Base-by-base conservation (phyloP, 2,797 vertebrate species). In the Clarias pachynema region DNA sequence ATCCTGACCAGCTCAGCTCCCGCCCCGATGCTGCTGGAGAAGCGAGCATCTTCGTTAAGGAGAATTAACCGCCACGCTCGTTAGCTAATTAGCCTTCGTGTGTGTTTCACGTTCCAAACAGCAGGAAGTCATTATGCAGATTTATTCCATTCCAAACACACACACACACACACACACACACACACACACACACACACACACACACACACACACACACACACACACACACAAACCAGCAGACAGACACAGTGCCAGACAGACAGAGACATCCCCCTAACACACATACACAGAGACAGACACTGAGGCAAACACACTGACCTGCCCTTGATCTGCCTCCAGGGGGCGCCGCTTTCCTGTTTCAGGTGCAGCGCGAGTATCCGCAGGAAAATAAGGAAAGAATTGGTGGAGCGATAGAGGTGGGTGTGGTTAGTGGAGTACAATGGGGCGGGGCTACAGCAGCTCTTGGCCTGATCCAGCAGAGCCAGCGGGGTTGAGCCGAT, bases 301-400 rank as follows among this genome's bases (percentile, higher is more conserved):
- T 40, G 3, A 81, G 80, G 72, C 57, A 83, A 74, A 87, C 81
- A 82, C 84, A 89, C 92, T 91, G 84, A 99, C 98, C 98, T 97
- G 94, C 98, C 98, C 96, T 99, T 99, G 91, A 99, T 96, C 93
- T 99, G 98, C 90, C 97, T 99, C 96, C 98, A 98, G 86, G 96
- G 96, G 93, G 96, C 96, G 84, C 95, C 89, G 0, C 88, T 92
- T 87, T 95, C 96, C 90, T 97, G 96, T 85, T 93, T 95, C 83
- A 99, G 92, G 91, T 97, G 95, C 90, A 92, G 93, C 88, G 97
- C 96, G 93, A 99, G 93, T 93, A 99, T 95, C 84, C 95, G 94
- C 84, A 99, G 96, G 91, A 99, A 99, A 93, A 99, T 96, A 83
- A 96, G 96, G 90, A 97, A 99, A 91, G 98, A 99, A 94, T 95